Conservation (phyloP, 2,797 vertebrate genomes). For the Peromyscus aztecus region DNA sequence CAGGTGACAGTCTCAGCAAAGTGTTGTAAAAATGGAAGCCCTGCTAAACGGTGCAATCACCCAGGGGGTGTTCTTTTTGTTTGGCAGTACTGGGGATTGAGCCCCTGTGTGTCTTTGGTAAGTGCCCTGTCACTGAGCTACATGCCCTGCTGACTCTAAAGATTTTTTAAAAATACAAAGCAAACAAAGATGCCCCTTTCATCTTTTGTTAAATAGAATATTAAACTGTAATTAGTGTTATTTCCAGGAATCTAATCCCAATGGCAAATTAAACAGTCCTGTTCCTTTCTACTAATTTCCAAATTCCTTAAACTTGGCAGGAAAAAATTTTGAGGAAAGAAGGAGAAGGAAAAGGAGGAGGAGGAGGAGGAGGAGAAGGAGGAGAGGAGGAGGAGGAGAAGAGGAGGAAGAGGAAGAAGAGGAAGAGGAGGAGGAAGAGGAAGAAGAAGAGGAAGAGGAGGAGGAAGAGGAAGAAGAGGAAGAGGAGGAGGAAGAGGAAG, state of each 20-base stretch:
- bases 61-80: background rate
- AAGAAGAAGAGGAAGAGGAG: too few species aligned
- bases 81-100: background rate
- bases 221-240: background rate
- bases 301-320: background rate
- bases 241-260: slow-evolving; percentile 7
- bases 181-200: background rate
- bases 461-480: too few species aligned
- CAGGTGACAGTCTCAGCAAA: background rate
- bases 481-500: too few species aligned
- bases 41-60: background rate
- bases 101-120: background rate
- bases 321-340: too few species aligned
- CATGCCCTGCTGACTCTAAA: background rate
- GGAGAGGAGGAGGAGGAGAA: fast-evolving
- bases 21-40: background rate
- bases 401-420: too few species aligned
- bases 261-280: background rate
- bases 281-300: background rate
- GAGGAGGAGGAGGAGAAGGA: too few species aligned
- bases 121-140: background rate
- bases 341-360: too few species aligned
- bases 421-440: too few species aligned
- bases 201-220: background rate
- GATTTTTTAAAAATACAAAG: background rate